Evolutionary conservation across 1,140 invertebrate genomes (phyloP).

Genomic region (Sitobion miscanthi): DNA sequence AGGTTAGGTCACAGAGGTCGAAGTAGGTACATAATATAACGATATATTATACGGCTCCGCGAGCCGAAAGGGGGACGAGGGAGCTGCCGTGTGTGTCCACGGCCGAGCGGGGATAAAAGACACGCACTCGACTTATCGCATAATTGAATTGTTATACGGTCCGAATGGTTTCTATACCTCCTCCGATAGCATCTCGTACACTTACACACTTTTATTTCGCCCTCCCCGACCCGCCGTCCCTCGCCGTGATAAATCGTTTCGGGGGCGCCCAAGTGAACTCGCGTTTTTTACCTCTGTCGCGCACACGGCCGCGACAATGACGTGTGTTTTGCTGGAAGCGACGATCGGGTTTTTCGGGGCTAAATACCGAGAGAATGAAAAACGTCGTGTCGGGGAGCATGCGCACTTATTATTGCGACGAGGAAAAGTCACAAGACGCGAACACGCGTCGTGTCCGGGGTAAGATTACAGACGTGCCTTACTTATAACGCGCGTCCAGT

Average conservation of each 20-base stretch:
- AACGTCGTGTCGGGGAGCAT: not conserved
- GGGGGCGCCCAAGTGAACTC: not conserved
- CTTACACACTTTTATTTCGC: not conserved
- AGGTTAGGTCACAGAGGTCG: too few species aligned
- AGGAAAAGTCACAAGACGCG: not conserved
- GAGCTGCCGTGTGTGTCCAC: too few species aligned
- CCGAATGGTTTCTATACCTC: not conserved
- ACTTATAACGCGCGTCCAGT: too few species aligned
- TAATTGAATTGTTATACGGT: conserved; percentile 28
- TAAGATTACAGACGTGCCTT: not conserved
- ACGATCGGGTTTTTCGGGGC: not conserved
- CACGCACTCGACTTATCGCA: not conserved
- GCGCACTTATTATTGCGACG: not conserved
- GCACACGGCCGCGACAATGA: not conserved
- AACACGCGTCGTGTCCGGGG: not conserved
- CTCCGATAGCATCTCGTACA: not conserved
- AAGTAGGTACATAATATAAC: not conserved
- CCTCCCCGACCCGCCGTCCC: not conserved
- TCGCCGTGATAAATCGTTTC: not conserved
- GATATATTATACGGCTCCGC: not conserved
- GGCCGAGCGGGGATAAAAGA: not conserved
- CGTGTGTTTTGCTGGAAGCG: not conserved
- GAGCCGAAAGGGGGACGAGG: too few species aligned
- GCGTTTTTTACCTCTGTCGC: not conserved
- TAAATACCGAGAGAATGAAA: not conserved